Conservation (phyloP, 2,113 vertebrate species). For the Sphaerodactylus townsendi region DNA sequence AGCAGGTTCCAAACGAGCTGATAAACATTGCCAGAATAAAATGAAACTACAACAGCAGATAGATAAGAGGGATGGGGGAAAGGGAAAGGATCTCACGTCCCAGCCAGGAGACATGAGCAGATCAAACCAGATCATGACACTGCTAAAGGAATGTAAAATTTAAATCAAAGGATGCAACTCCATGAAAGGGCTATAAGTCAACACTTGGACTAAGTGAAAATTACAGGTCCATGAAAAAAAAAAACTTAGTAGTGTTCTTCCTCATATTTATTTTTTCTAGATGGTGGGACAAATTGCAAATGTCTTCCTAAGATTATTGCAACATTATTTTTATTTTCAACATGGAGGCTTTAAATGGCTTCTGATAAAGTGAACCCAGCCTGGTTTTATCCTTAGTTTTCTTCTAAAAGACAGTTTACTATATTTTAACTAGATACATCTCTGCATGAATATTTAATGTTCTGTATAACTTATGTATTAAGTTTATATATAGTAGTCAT, state of each 20-base stretch:
- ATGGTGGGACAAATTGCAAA: not conserved
- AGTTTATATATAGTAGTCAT: not conserved
- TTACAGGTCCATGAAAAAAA: not conserved
- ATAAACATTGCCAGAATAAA: too few relatives aligned
- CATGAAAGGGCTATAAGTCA: not conserved
- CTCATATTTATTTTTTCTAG: not conserved
- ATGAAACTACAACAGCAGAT: too few relatives aligned
- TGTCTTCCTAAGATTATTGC: not conserved
- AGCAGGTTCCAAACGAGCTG: too few relatives aligned
- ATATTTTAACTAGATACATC: not conserved
- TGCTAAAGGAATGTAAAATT: slow-evolving; percentile 21
- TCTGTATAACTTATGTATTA: not conserved
- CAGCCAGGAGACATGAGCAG: too few relatives aligned
- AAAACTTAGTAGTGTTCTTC: not conserved
- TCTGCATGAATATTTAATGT: not conserved
- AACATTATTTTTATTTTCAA: slow-evolving; percentile 20
- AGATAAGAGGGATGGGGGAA: too few relatives aligned
- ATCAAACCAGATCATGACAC: too few relatives aligned
- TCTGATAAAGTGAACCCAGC: not conserved
- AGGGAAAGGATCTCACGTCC: too few relatives aligned
- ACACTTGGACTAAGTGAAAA: slow-evolving; percentile 14
- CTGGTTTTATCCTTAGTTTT: not conserved
- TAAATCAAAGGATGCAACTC: not conserved
- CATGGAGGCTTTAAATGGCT: not conserved
- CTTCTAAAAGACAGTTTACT: not conserved